Evolutionary conservation across 2,888 invertebrate species (phyloP).

Genomic region (Machimus rusticus): DNA sequence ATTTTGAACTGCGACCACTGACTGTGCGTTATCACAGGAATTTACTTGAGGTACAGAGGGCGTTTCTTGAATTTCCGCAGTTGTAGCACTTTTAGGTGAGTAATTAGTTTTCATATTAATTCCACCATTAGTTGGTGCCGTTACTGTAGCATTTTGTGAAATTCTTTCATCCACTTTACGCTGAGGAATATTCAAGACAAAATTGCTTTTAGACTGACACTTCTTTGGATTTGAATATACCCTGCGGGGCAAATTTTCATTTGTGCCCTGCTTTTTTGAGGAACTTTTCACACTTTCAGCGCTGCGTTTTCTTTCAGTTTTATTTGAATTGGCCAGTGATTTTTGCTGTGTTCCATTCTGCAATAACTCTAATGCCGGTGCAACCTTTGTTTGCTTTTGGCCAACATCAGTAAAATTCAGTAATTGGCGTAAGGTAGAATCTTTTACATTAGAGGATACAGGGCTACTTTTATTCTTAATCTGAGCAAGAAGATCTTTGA

Average conservation of each 20-base stretch:
- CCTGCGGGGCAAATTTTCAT: not conserved
- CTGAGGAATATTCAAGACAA: conserved; percentile 8
- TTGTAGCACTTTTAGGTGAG: conserved; percentile 16
- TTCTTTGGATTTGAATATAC: not conserved
- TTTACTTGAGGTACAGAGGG: conserved; percentile 19
- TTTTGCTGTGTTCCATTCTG: not conserved
- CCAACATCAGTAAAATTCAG: not conserved
- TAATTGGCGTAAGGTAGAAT: not conserved
- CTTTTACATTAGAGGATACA: not conserved
- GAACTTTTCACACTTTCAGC: not conserved
- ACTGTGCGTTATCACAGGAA: conserved; percentile 20
- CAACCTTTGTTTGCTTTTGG: not conserved
- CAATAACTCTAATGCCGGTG: not conserved
- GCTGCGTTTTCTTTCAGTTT: not conserved
- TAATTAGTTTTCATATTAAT: conserved; percentile 14
- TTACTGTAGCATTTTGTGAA: not conserved
- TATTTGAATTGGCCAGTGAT: not conserved
- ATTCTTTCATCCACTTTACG: conserved; percentile 9
- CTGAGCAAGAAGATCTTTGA: conserved; percentile 17
- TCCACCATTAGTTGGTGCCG: not conserved
- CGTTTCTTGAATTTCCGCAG: not conserved
- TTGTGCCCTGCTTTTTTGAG: not conserved
- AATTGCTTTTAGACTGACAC: not conserved
- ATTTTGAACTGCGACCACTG: not conserved
- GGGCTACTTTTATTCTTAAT: not conserved